Percentiles rank a stretch among this genome's conserved stretches.
Evolutionary conservation across 1,140 invertebrate genomes (phyloP).

Genomic region (Drosophila azteca): DNA sequence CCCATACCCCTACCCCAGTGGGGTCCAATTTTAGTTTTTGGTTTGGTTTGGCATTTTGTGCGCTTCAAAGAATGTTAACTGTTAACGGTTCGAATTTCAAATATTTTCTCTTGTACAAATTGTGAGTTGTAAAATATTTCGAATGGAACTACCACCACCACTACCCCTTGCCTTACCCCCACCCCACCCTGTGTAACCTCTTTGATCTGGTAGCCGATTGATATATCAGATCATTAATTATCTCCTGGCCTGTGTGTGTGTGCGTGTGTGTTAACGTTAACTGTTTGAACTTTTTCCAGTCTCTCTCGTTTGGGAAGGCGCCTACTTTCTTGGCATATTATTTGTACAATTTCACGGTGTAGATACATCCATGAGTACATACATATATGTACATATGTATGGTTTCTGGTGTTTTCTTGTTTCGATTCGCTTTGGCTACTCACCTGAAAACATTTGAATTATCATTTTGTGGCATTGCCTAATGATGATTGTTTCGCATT

Average conservation of each 20-base stretch:
- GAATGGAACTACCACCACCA: slow-evolving; percentile 3
- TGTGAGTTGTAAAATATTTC: slow-evolving; percentile 46
- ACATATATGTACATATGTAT: no score
- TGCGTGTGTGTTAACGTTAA: background rate
- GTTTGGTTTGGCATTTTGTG: slow-evolving; percentile 57
- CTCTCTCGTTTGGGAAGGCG: slow-evolving; percentile 36
- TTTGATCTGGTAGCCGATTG: slow-evolving; percentile 59
- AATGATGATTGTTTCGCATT: slow-evolving; percentile 65
- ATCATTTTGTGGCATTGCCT: slow-evolving; percentile 71
- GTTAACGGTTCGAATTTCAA: slow-evolving; percentile 61
- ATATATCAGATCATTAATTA: slow-evolving; percentile 78
- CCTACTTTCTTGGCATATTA: slow-evolving; percentile 76
- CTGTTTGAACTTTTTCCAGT: slow-evolving; percentile 41
- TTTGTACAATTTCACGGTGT: slow-evolving; percentile 79
- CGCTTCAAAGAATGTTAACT: slow-evolving; percentile 63
- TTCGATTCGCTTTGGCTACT: slow-evolving; percentile 62
- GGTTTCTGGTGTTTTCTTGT: slow-evolving; percentile 44
- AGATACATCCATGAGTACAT: slow-evolving; percentile 9
- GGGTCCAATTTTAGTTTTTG: slow-evolving; percentile 57
- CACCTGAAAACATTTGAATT: slow-evolving; percentile 64
- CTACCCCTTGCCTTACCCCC: no score
- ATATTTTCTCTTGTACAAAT: slow-evolving; percentile 59
- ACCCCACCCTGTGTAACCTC: slow-evolving; percentile 12
- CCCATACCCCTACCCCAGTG: background rate
- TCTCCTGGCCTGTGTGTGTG: slow-evolving; percentile 4